Base-by-base conservation (phyloP, 2,888 invertebrate genomes). In the Leistus spinibarbis region DNA sequence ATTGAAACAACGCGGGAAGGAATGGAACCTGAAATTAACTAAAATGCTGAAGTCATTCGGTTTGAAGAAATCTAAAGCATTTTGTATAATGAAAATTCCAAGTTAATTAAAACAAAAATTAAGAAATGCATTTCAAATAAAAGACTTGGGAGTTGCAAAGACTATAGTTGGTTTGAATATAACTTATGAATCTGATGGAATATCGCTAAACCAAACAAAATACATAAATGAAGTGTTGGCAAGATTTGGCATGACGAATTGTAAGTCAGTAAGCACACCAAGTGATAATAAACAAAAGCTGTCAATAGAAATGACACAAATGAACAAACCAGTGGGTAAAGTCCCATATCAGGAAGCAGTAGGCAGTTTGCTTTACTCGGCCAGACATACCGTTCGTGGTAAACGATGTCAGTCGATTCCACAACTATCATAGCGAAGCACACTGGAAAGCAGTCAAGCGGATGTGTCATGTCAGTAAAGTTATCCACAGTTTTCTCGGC, bases 321-420 rank as follows among this genome's bases (percentile, higher is more conserved):
- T 17, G 7, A 66, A 72, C 19, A 72, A 72, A 22, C 22, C 65
- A 4, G 24, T 23, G 10, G 72, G 69, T 19, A 66, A 40, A 27
- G 67, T 78, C n/a, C 79, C 79, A 9, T 79, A 77, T 54, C 79
- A 79, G 63, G 77, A 78, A 62, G 77, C 77, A 23, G 69, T 79
- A 10, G 80, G 79, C 1, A 77, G 78, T 70, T 68, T 78, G 13
- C 63, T 78, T 5, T 80, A 78, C 62, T 16, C 67, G 78, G 10
- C 78, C 78, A 1, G 79, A 79, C 73, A 79, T 79, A 16, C 77
- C 76, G 19, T 77, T 76, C 40, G 79, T 79, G 23, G 77, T 79
- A 0, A 79, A 78, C 73, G 53, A 77, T 66, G 71, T 79, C 2
- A 80, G 79, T 54, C 76, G 78, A 40, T 78, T 76, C 53, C 77